phyloP scores from a whole-genome alignment of 1,140 invertebrate species.

The Neodiprion lecontei region DNA sequence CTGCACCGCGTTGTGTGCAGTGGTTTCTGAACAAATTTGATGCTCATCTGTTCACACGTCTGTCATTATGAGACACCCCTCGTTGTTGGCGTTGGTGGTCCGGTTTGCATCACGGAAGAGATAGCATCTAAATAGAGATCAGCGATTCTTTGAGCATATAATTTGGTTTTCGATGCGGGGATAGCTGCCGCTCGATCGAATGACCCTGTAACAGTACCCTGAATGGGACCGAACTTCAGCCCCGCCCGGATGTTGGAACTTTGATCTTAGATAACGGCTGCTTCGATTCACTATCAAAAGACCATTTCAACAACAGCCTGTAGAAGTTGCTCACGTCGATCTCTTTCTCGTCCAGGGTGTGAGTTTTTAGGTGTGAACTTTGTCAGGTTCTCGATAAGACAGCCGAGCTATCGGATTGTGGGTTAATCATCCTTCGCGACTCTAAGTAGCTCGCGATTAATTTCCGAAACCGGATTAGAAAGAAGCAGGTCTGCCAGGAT shows the following conservation, averaged over 20 bases:
- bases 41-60: slow-evolving; percentile 6
- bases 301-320: too few species aligned
- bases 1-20: neutral
- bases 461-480: too few species aligned
- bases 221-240: neutral
- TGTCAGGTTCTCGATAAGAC: too few species aligned
- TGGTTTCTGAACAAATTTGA: neutral
- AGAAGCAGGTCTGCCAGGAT: neutral
- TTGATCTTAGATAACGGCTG: neutral
- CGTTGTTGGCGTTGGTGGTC: neutral
- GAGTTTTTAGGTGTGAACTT: too few species aligned
- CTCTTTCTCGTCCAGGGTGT: too few species aligned
- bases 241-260: slow-evolving; percentile 3
- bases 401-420: too few species aligned
- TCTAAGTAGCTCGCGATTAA: too few species aligned
- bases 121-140: slow-evolving; percentile 60
- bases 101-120: neutral
- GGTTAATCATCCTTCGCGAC: too few species aligned
- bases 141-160: slow-evolving; percentile 57
- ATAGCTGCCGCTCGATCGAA: slow-evolving; percentile 57
- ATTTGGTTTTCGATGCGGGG: slow-evolving; percentile 58
- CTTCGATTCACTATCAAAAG: neutral
- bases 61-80: neutral
- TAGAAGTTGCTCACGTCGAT: too few species aligned
- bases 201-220: slow-evolving; percentile 8